Evolutionary conservation across 2,888 invertebrate species (phyloP), one percentile per base, ranked within the genome.

Genomic region (Drosophila rellima): DNA sequence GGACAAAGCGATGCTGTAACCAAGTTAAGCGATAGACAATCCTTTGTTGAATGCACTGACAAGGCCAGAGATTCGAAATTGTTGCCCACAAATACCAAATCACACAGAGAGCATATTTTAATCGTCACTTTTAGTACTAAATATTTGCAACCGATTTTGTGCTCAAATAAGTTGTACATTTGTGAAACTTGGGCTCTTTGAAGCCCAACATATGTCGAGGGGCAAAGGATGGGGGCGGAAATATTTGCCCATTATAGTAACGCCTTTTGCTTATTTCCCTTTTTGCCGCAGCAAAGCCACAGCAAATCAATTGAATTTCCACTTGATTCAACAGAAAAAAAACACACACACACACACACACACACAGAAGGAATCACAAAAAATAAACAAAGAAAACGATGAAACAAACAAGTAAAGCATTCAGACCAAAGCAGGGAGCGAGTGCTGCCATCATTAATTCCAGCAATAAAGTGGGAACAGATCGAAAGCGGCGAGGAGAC

Each of bases 251-350:
- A 80, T 80, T 80, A 83, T 86, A 61, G 72, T 67, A 67, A 70
- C 63, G 66, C 68, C 77, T 74, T 61, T 56, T 70, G 62, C 72
- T 48, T 65, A 74, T 73, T 74, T 56, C 60, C 52, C 60, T 67
- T 72, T 62, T 62, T 50, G 33, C 54, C 44, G 35, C 51, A 50
- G 57, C 67, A 64, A 74, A 88, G 85, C 88, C 76, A 82, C 71
- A 83, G 73, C 80, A 87, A 89, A 85, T 87, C 85, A 89, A 87
- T 85, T 78, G 73, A 80, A 87, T 87, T 85, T 89, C 85, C 88
- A 89, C 80, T 87, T 88, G 85, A 85, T 80, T 87, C 82, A 70
- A 89, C 89, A 81, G 73, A 81, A 79, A 70, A 59, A 37, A 37
- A 37, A 78, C 82, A 60, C 59, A 60, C 15, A 39, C 51, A 37